These are phyloP conservation scores for Grammomys dolichurus DNA, from an alignment of 2,113 vertebrate species.

Conservation along the genomic window DNA sequence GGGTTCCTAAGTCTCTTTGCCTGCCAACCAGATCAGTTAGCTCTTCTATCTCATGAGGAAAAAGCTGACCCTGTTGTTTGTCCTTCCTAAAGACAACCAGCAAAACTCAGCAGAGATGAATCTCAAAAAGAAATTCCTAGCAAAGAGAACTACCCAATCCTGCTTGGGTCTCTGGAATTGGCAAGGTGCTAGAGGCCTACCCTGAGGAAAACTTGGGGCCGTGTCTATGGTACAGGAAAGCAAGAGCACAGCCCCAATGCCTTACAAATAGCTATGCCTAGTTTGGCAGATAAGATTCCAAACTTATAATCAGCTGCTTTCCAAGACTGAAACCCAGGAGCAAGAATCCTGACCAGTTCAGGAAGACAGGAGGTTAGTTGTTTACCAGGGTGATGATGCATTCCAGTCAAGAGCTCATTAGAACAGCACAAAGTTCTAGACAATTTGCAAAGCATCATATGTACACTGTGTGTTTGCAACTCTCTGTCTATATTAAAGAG, in stretches of 20 bases:
- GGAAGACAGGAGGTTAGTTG: background rate
- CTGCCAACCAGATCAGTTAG: background rate
- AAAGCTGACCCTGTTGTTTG: background rate
- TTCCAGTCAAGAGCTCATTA: background rate
- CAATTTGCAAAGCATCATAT: background rate
- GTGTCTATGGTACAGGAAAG: accelerated
- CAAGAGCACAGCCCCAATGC: background rate
- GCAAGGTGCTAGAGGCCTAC: background rate
- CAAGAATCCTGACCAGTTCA: background rate
- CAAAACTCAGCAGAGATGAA: background rate
- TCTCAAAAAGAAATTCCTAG: background rate
- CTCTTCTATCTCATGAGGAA: background rate
- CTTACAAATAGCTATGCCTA: background rate
- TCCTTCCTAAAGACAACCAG: background rate
- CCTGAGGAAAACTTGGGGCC: too few relatives aligned
- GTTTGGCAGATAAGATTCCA: background rate
- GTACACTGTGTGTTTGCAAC: background rate
- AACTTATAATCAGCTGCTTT: background rate
- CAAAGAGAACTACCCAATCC: background rate
- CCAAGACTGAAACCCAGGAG: background rate
- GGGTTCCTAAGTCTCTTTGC: background rate
- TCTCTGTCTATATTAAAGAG: background rate
- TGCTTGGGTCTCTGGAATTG: background rate
- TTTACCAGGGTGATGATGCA: background rate
- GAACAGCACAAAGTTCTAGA: background rate